Base-by-base conservation (phyloP, 2,888 invertebrate species). In the Caenorhabditis sp. region DNA sequence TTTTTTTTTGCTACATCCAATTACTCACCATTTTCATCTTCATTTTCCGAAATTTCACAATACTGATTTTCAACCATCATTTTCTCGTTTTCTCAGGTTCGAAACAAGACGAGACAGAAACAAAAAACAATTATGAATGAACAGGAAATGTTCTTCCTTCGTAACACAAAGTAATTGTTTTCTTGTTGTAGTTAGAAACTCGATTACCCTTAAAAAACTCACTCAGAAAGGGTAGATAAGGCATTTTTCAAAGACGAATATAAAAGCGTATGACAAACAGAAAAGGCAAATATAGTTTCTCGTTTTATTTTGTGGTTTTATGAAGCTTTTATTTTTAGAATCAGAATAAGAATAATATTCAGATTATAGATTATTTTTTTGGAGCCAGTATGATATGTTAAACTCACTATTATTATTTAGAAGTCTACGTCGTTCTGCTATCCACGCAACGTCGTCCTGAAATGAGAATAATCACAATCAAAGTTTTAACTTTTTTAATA, bases 161-260 rank as follows among this genome's bases (percentile, higher is more conserved):
- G 43, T 43, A 6, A 43, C 17, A 17, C 12, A 43, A 43, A 43
- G 43, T 43, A 43, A 43, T 43, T 43, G 43, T 43, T 43, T 43
- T 43, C 14, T 5, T 43, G 6, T 14, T 43, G 2, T 14, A 10
- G 43, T 14, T 36, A 8, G 14, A 43, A 43, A 43, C 43, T 43
- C 43, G 43, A 43, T 43, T 43, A 43, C 43, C 43, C 14, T 17
- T 17, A 5, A 43, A 23, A 17, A 59, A 70, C 70, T 70, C 23
- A 70, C 70, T 66, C 55, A 70, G n/a, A 57, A 70, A 70, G 14
- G 70, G 70, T 23, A 70, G 49, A 60, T 70, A 70, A 26, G 70
- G 70, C 70, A 70, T 70, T 49, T 14, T 43, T 43, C 3, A 12
- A 17, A 14, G 14, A 14, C 6, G 17, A 62, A 53, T 27, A 19